Percentiles rank a stretch among this genome's conserved stretches.
Conservation (phyloP, 2,888 invertebrate genomes). For the Polyommatus icarus region DNA sequence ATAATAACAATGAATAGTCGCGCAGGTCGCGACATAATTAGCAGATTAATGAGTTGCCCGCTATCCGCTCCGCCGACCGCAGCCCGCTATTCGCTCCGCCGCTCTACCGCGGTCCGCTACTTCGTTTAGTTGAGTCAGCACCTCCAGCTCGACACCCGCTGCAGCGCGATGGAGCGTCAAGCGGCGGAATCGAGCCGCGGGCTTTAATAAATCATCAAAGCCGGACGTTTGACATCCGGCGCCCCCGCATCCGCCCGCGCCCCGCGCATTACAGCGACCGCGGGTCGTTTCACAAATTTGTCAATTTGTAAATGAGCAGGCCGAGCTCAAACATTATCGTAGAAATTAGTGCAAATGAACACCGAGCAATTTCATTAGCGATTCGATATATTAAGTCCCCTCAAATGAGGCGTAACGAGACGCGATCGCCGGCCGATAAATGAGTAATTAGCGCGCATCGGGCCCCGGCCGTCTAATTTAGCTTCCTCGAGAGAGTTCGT, state of each 20-base stretch:
- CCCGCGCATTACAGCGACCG: neutral
- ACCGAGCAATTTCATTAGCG: neutral
- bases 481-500: neutral
- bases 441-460: neutral
- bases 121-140: too few relatives aligned
- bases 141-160: neutral
- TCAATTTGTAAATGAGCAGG: neutral
- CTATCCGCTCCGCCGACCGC: neutral
- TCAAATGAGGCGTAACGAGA: neutral
- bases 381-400: neutral
- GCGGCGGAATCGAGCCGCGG: neutral
- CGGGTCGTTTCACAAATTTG: neutral
- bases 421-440: neutral
- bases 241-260: neutral
- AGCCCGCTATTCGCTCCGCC: neutral
- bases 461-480: neutral
- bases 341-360: constrained; percentile 4
- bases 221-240: neutral
- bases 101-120: neutral
- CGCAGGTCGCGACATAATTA: neutral
- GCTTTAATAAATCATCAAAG: constrained; percentile 8
- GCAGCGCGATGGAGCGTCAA: neutral
- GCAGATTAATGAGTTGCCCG: neutral
- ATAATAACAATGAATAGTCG: neutral
- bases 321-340: neutral